These are phyloP conservation scores for Spinus olivaceus DNA, from an alignment of 2,797 vertebrate species.

Conservation along the genomic window DNA sequence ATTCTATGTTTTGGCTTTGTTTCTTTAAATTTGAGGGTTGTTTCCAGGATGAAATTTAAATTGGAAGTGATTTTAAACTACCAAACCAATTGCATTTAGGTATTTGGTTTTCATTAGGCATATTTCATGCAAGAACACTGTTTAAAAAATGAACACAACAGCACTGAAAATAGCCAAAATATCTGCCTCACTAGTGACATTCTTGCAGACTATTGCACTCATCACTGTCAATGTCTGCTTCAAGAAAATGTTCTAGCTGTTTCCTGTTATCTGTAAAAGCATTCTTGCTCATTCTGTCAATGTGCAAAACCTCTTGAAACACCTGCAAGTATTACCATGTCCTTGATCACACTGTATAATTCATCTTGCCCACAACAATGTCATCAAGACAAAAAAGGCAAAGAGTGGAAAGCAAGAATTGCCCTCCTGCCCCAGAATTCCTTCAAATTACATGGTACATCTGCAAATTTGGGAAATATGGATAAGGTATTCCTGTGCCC, in stretches of 20 bases:
- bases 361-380: background rate
- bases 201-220: background rate
- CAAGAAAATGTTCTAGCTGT: background rate
- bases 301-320: background rate
- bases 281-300: background rate
- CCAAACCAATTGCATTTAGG: background rate
- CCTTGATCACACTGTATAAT: background rate
- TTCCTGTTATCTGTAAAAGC: background rate
- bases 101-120: background rate
- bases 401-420: background rate
- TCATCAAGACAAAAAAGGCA: background rate
- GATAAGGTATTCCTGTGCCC: background rate
- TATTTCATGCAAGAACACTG: background rate
- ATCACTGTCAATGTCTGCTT: background rate
- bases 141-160: background rate
- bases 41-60: background rate
- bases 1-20: background rate
- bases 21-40: background rate
- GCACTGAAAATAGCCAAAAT: background rate
- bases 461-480: background rate
- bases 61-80: background rate
- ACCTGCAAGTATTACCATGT: background rate
- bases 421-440: background rate
- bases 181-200: background rate
- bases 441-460: background rate